A percentile compares a stretch with the other conserved stretches of the same genome.
phyloP scores from a whole-genome alignment of 2,797 vertebrate genomes.

The Vespertilio murinus region DNA sequence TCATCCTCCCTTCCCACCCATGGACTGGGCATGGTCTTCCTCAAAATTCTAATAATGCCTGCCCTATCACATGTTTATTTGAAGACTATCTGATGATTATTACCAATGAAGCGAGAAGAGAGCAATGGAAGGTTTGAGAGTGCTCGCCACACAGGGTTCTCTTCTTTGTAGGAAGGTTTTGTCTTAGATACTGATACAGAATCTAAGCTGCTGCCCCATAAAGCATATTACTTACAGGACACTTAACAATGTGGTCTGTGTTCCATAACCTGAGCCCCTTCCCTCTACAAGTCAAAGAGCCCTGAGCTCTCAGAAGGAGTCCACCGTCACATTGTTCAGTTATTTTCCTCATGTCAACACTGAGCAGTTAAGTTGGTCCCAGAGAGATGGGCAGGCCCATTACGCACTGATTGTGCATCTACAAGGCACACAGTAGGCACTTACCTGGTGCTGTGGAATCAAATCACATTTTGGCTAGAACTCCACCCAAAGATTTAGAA shows the following conservation, averaged over 20 bases:
- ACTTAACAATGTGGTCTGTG: background rate
- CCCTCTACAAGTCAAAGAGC: background rate
- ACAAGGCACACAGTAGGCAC: background rate
- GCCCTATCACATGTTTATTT: background rate
- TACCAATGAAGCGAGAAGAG: background rate
- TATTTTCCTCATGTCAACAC: background rate
- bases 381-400: background rate
- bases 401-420: background rate
- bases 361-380: background rate
- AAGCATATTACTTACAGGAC: background rate
- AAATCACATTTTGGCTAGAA: background rate
- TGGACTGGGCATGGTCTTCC: background rate
- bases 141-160: background rate
- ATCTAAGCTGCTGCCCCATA: background rate
- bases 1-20: background rate
- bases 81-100: background rate
- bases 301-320: background rate
- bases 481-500: background rate
- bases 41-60: background rate
- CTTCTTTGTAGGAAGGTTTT: background rate
- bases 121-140: background rate
- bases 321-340: background rate
- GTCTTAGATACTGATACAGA: background rate
- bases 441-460: background rate
- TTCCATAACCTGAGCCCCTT: background rate